Percentiles rank a stretch among this genome's conserved stretches.
Evolutionary conservation across 2,113 vertebrate genomes (phyloP).

Genomic region (Ptilorrhoa leucosticta): DNA sequence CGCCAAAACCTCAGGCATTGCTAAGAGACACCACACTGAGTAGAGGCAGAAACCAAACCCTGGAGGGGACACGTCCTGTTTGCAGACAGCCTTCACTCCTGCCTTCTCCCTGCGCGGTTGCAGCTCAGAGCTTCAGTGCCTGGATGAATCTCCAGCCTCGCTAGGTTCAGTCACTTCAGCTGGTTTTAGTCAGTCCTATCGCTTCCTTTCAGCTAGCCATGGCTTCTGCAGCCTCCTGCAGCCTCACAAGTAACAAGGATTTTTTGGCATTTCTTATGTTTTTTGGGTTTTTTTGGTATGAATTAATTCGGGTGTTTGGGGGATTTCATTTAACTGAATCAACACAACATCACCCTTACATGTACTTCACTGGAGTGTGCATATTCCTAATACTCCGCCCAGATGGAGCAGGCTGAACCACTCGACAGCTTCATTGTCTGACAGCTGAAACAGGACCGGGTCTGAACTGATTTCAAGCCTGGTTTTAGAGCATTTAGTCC

Average conservation of each 20-base stretch:
- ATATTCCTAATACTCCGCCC: not conserved
- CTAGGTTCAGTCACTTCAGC: not conserved
- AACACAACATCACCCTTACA: not conserved
- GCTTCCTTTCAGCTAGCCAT: not conserved
- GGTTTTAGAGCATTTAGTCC: not conserved
- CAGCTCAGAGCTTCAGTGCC: not conserved
- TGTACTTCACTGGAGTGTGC: accelerated
- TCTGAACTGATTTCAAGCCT: not conserved
- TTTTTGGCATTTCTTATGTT: not conserved
- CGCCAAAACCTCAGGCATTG: not conserved
- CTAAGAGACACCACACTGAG: not conserved
- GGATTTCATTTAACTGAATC: not conserved
- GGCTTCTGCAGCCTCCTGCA: not conserved
- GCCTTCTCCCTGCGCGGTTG: accelerated
- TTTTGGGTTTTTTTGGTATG: accelerated
- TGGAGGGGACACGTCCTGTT: not conserved
- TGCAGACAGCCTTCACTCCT: not conserved
- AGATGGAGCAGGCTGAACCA: not conserved
- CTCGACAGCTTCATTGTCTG: accelerated
- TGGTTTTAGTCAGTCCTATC: not conserved
- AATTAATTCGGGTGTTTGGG: not conserved
- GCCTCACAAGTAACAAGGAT: not conserved
- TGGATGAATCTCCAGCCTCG: not conserved
- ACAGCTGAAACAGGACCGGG: not conserved
- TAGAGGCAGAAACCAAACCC: not conserved